phyloP scores from a whole-genome alignment of 2,113 vertebrate genomes.

The Ammodytes dubius region DNA sequence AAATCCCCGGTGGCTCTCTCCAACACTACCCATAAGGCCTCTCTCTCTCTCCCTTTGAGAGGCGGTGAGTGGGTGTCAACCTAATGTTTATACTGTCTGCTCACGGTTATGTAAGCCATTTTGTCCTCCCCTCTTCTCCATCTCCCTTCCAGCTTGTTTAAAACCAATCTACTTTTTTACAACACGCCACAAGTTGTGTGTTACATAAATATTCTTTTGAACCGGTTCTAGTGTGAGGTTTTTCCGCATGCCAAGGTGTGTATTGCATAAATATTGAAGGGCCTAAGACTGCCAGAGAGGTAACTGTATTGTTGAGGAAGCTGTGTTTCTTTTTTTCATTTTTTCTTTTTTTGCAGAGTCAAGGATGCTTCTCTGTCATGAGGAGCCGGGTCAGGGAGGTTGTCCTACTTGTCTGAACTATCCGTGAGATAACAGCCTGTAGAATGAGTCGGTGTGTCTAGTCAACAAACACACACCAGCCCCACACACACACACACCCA shows the following conservation, averaged over 20 bases:
- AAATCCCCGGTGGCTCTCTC: constrained; percentile 74
- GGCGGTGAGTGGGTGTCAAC: constrained; percentile 78
- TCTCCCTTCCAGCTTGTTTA: constrained; percentile 51
- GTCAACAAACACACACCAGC: not conserved
- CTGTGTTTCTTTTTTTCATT: not conserved
- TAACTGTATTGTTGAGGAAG: constrained; percentile 50
- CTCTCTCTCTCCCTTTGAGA: constrained; percentile 63
- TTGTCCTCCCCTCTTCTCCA: constrained; percentile 60
- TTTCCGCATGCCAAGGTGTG: constrained; percentile 64
- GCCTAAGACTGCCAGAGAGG: constrained; percentile 60
- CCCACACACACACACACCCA: constrained; percentile 26
- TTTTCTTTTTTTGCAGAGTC: constrained; percentile 57
- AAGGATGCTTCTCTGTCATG: constrained; percentile 77
- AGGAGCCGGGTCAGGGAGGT: constrained; percentile 73
- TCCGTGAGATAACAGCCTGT: constrained; percentile 71
- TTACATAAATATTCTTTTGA: constrained; percentile 78
- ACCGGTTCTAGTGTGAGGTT: constrained; percentile 54
- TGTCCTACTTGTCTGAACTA: constrained; percentile 72
- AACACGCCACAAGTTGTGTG: constrained; percentile 64
- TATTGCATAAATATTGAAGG: constrained; percentile 80
- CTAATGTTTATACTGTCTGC: constrained; percentile 83
- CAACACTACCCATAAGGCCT: constrained; percentile 77
- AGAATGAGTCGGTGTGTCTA: constrained; percentile 67
- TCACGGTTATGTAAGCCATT: constrained; percentile 79
- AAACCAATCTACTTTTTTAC: constrained; percentile 76